A percentile compares a stretch with the other conserved stretches of the same genome.
phyloP scores from a whole-genome alignment of 2,888 invertebrate genomes.

The Tachystola acroxantha region DNA sequence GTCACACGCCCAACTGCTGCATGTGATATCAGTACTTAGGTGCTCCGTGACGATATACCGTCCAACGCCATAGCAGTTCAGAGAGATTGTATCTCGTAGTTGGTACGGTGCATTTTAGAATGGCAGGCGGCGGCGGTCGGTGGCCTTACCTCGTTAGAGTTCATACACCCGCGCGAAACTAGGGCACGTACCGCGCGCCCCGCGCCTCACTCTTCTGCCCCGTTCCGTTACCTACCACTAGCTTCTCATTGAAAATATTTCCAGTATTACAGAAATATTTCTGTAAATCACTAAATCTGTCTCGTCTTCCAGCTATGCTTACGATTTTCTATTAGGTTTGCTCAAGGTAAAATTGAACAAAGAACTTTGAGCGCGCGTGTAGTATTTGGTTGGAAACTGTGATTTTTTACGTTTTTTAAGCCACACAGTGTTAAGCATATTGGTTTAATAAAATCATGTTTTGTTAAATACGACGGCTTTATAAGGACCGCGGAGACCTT shows the following conservation, averaged over 20 bases:
- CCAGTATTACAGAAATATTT: constrained; percentile 46
- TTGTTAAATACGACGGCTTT: no score
- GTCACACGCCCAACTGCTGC: constrained; percentile 61
- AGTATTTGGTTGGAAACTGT: no score
- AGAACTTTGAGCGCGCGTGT: no score
- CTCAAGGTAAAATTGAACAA: no score
- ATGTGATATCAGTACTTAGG: constrained; percentile 66
- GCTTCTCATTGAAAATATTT: constrained; percentile 69
- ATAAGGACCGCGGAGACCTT: no score
- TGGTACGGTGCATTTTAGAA: constrained; percentile 48
- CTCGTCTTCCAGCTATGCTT: no score
- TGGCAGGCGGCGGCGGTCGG: constrained; percentile 58
- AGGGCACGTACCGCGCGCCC: constrained; percentile 70
- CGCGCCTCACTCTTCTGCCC: constrained; percentile 35
- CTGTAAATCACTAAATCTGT: no score
- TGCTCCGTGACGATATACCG: constrained; percentile 65
- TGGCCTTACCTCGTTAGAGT: constrained; percentile 79
- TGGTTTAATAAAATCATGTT: no score
- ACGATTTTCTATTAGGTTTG: no score
- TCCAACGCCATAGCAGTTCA: constrained; percentile 29
- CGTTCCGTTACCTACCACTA: constrained; percentile 67
- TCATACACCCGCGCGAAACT: constrained; percentile 77
- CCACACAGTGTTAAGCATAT: no score
- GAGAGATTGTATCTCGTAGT: constrained; percentile 29
- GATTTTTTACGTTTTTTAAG: no score